Evolutionary conservation across 1,140 invertebrate species (phyloP).

Genomic region (Apis mellifera): Amel_HAv3.1 CM009940.2:11026501-11027000

Average conservation of each 20-base stretch:
- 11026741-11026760: constrained; percentile 33
- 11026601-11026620: constrained; percentile 34
- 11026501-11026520: constrained; percentile 67
- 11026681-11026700: constrained; percentile 16
- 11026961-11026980: too few relatives aligned
- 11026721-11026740: constrained; percentile 36
- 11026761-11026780: neutral
- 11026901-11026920: too few relatives aligned
- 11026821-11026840: too few relatives aligned
- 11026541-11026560: constrained; percentile 36
- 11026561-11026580: neutral
- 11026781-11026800: constrained; percentile 1
- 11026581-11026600: constrained; percentile 15
- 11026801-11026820: too few relatives aligned
- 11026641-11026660: constrained; percentile 59
- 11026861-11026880: too few relatives aligned
- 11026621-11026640: neutral
- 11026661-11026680: constrained; percentile 59
- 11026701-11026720: neutral
- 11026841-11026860: too few relatives aligned
- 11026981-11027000: too few relatives aligned
- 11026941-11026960: too few relatives aligned
- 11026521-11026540: constrained; percentile 58
- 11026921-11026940: too few relatives aligned
- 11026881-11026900: too few relatives aligned